A percentile compares a stretch with the other conserved stretches of the same genome.
Evolutionary conservation across 1,140 invertebrate species (phyloP).

Genomic region (Adelges cooleyi): DNA sequence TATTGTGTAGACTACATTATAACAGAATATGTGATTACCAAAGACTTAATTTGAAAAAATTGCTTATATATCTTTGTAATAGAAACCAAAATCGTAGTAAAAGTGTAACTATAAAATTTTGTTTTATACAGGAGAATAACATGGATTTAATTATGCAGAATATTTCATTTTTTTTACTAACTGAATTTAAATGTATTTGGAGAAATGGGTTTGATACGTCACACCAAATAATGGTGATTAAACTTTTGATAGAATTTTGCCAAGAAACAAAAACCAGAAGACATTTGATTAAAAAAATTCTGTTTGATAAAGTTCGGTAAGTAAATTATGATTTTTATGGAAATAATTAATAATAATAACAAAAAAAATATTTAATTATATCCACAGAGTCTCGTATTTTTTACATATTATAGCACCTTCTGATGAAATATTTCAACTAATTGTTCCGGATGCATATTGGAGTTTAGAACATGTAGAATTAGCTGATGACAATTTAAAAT

Average conservation of each 20-base stretch:
- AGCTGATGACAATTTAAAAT: neutral
- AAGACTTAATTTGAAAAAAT: too few species aligned
- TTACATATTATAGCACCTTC: constrained; percentile 8
- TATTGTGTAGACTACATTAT: too few species aligned
- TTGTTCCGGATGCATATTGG: neutral
- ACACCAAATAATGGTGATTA: neutral
- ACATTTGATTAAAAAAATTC: neutral
- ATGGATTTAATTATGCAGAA: neutral
- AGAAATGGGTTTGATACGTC: neutral
- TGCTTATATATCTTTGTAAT: too few species aligned
- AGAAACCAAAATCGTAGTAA: too few species aligned
- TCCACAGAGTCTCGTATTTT: neutral
- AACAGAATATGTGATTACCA: too few species aligned
- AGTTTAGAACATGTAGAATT: neutral
- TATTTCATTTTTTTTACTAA: constrained; percentile 2
- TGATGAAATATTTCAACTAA: neutral
- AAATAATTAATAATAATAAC: neutral
- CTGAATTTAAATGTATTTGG: constrained; percentile 17
- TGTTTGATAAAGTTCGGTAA: constrained; percentile 10
- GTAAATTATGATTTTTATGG: neutral
- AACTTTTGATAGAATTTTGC: constrained; percentile 5
- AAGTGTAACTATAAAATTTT: too few species aligned
- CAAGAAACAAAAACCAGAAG: constrained; percentile 7
- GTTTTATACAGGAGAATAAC: neutral
- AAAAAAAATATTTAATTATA: too few species aligned